These are phyloP conservation scores for Planococcus citri DNA, from an alignment of 1,140 invertebrate species.

Conservation along the genomic window DNA sequence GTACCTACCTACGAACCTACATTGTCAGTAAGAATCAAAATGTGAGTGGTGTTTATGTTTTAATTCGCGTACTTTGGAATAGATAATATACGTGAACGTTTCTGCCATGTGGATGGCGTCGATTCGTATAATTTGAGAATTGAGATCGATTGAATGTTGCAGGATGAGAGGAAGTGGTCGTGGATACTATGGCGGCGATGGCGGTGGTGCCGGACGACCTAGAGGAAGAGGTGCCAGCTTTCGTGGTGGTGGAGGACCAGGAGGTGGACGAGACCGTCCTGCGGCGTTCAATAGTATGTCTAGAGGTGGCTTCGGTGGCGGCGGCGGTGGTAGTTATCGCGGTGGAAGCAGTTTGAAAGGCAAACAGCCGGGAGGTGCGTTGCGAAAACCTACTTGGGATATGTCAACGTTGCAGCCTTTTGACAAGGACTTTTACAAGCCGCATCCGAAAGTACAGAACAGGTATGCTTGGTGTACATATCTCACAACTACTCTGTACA, in stretches of 20 bases:
- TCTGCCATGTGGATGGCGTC: too few relatives aligned
- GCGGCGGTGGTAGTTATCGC: constrained; percentile 23
- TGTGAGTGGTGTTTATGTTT: too few relatives aligned
- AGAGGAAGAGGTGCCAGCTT: constrained; percentile 15
- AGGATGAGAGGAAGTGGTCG: not conserved
- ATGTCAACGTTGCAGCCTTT: constrained; percentile 60
- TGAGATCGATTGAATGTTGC: too few relatives aligned
- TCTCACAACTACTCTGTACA: constrained; percentile 17
- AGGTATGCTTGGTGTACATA: too few relatives aligned
- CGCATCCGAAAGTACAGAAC: constrained; percentile 60
- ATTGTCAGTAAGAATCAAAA: too few relatives aligned
- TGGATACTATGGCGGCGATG: not conserved
- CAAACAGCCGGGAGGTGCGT: constrained; percentile 52
- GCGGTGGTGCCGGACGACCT: not conserved
- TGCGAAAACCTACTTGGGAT: constrained; percentile 79
- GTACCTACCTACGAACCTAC: too few relatives aligned
- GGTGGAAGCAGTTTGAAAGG: constrained; percentile 31
- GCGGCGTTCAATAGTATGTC: constrained; percentile 19
- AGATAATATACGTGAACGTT: too few relatives aligned
- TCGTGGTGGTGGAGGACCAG: constrained; percentile 18
- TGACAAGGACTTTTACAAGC: constrained; percentile 83
- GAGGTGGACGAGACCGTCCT: constrained; percentile 23
- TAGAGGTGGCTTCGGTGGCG: constrained; percentile 24
- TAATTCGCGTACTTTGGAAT: too few relatives aligned
- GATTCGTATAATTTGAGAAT: too few relatives aligned